These are phyloP conservation scores for Streblospio benedicti DNA, from an alignment of 1,140 invertebrate species.

Conservation along the genomic window DNA sequence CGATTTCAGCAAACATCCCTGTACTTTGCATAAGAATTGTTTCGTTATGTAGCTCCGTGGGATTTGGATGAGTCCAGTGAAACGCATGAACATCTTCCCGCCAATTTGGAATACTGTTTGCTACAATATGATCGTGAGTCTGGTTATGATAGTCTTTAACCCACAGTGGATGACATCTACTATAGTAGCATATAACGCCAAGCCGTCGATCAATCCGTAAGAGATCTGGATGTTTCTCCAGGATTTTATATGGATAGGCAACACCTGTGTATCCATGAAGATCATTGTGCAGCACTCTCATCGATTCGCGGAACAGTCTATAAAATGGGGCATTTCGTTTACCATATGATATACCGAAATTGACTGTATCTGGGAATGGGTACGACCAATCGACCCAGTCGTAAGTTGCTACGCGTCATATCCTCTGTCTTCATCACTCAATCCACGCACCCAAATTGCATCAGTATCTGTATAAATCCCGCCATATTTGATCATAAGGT, in stretches of 20 bases:
- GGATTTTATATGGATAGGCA: slow-evolving; percentile 17
- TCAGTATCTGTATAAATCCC: slow-evolving; percentile 20
- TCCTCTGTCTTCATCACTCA: slow-evolving; percentile 11
- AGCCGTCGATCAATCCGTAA: slow-evolving; percentile 27
- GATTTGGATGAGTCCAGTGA: slow-evolving; percentile 20
- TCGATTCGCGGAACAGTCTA: slow-evolving; percentile 14
- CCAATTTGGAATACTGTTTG: slow-evolving; percentile 15
- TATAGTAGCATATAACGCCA: slow-evolving; percentile 22
- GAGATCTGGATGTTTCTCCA: slow-evolving; percentile 15
- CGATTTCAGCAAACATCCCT: slow-evolving; percentile 17
- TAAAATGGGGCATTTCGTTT: slow-evolving; percentile 19
- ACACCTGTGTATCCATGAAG: slow-evolving; percentile 16
- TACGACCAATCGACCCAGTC: slow-evolving; percentile 19
- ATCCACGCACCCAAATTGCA: slow-evolving; percentile 18
- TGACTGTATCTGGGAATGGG: slow-evolving; percentile 16
- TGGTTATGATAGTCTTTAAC: slow-evolving; percentile 15
- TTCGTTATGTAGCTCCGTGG: slow-evolving; percentile 6
- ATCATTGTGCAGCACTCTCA: slow-evolving; percentile 14
- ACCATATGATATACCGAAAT: slow-evolving; percentile 18
- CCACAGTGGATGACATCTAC: slow-evolving; percentile 13
- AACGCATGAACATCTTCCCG: slow-evolving; percentile 16
- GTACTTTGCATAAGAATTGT: background rate
- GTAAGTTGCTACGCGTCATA: slow-evolving; percentile 19
- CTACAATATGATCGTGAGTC: slow-evolving; percentile 8
- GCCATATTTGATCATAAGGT: slow-evolving; percentile 19